Conservation (phyloP, 2,797 vertebrate species). For the Sebastes paucispinis region DNA sequence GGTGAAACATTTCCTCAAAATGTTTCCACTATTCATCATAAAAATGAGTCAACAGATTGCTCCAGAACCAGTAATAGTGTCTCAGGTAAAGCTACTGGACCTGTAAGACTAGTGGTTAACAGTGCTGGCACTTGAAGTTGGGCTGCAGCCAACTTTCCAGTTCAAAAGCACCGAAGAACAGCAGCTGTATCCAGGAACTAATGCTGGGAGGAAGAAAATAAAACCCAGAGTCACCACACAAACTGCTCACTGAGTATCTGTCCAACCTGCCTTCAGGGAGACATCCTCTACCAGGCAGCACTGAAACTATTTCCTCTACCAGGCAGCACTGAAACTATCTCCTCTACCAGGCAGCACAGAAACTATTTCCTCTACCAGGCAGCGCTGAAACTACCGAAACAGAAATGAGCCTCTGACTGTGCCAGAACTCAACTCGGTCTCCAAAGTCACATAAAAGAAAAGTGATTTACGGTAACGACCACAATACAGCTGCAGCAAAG, state of each 20-base stretch:
- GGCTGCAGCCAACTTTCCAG: not conserved
- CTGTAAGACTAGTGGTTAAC: not conserved
- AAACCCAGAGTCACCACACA: not conserved
- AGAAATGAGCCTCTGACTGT: not conserved
- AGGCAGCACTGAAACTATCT: not conserved
- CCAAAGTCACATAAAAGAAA: no score
- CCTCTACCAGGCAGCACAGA: not conserved
- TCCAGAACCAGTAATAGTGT: no score
- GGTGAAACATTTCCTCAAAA: no score
- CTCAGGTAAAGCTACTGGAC: not conserved
- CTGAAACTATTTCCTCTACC: not conserved
- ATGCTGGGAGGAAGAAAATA: not conserved
- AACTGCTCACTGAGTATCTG: not conserved
- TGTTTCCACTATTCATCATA: no score
- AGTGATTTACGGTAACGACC: no score
- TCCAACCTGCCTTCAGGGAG: not conserved
- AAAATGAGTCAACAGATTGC: no score
- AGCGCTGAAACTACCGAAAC: no score
- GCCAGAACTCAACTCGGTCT: no score
- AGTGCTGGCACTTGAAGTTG: not conserved
- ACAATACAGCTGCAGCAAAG: not conserved
- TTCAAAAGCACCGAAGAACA: not conserved
- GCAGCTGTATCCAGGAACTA: not conserved
- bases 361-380: not conserved
- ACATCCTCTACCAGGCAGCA: not conserved